Evolutionary conservation across 2,113 vertebrate species (phyloP).

Genomic region (Monarcha castaneiventris): DNA sequence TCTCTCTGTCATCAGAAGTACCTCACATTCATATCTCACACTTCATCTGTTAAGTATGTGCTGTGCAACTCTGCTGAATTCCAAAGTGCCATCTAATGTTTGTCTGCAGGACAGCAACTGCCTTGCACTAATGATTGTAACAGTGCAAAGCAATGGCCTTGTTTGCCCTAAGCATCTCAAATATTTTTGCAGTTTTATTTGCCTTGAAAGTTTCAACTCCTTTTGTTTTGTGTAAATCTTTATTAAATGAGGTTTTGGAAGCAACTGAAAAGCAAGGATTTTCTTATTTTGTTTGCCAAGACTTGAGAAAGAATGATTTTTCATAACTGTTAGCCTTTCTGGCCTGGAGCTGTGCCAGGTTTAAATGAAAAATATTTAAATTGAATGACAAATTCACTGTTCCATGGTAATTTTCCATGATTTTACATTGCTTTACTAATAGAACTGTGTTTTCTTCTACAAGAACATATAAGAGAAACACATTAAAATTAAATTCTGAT

Average conservation of each 20-base stretch:
- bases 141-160: neutral
- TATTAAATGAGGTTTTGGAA: neutral
- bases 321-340: neutral
- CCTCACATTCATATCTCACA: neutral
- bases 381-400: neutral
- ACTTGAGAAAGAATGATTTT: neutral
- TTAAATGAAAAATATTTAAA: neutral
- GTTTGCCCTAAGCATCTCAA: neutral
- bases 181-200: neutral
- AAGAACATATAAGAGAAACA: neutral
- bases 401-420: neutral
- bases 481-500: neutral
- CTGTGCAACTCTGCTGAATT: neutral
- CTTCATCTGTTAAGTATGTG: neutral
- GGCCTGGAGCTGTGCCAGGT: neutral
- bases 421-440: neutral
- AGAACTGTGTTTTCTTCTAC: neutral
- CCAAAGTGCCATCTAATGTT: constrained; percentile 46
- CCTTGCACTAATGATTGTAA: neutral
- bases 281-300: neutral
- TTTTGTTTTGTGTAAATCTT: neutral
- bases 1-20: neutral
- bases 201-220: neutral
- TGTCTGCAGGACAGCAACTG: constrained; percentile 38
- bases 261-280: neutral